phyloP scores from a whole-genome alignment of 1,140 invertebrate genomes.

The Trichonephila inaurata region DNA sequence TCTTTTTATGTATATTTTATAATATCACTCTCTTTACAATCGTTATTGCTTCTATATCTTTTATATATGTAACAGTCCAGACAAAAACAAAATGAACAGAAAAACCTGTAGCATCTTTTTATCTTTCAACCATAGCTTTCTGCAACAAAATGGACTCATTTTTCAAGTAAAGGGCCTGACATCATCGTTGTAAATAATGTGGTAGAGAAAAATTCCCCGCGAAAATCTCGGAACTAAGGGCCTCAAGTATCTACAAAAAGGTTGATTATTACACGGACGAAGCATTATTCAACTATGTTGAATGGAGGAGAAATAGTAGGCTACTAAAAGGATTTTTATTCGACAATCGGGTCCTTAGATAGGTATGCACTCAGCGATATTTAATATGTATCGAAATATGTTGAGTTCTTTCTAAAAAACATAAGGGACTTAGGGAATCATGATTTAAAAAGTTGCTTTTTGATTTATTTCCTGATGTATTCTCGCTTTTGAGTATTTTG shows the following conservation, averaged over 20 bases:
- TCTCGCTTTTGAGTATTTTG: background rate
- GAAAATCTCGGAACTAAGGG: background rate
- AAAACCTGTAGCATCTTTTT: background rate
- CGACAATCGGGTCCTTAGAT: background rate
- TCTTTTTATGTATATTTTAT: too few species aligned
- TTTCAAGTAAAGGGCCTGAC: background rate
- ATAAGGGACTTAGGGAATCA: background rate
- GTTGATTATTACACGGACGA: background rate
- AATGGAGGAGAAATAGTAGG: background rate
- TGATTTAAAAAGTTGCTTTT: background rate
- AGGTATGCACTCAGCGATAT: background rate
- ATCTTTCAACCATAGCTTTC: background rate
- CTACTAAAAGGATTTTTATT: background rate
- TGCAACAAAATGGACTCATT: background rate
- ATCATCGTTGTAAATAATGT: slow-evolving; percentile 16
- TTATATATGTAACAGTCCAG: background rate
- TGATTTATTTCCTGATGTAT: background rate
- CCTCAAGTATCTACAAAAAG: background rate
- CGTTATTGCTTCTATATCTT: too few species aligned
- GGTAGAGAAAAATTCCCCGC: background rate
- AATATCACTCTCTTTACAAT: too few species aligned
- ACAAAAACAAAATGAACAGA: background rate
- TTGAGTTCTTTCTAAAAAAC: background rate
- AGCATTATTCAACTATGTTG: background rate
- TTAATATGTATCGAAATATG: slow-evolving; percentile 19